Base-by-base conservation (phyloP, 2,888 invertebrate species). In the Limenitis camilla region DNA sequence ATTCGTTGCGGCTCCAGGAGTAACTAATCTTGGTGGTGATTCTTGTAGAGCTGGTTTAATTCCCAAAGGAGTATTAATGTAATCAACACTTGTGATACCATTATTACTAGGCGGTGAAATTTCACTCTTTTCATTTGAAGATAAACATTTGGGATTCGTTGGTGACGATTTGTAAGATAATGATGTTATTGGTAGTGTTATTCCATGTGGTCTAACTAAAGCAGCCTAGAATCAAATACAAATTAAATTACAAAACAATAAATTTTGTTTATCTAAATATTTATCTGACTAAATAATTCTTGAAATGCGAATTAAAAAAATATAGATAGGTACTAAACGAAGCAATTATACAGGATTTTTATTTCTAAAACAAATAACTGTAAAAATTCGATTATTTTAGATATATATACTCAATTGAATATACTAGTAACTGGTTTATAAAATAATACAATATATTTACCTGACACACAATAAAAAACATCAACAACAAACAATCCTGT, bases 151-250 rank as follows among this genome's bases (percentile, higher is more conserved):
- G n/a, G 31, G 48, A 10, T 48, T 19, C 40, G 29, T 42, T 2
- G 47, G 47, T n/a, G 38, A 10, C 7, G 42, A 43, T 33, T 48
- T 43, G 27, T 43, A 52, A 7, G 38, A n/a, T 8, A 52, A 10
- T 35, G 43, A 50, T 42, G 48, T 53, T 2, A 48, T 32, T n/a
- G 52, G 48, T 27, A 48, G n/a, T 1, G 29, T 48, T 39, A 53
- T 33, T 36, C 43, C 48, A 43, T 40, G 19, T 29, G 48, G 30
- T 43, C 36, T 48, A 30, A 44, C 48, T n/a, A 29, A 42, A 9
- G 33, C 6, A 10, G 10, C 30, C 52, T 52, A 42, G 19, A 52
- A 52, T 6, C n/a, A 38, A 38, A 40, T 9, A 31, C 27, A 32
- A 27, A 43, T 6, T n/a, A 33, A 19, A 31, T 31, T 27, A 33